Percentiles rank a stretch among this genome's conserved stretches.
Conservation (phyloP, 2,797 vertebrate genomes). For the Brachyalestes nurse region DNA sequence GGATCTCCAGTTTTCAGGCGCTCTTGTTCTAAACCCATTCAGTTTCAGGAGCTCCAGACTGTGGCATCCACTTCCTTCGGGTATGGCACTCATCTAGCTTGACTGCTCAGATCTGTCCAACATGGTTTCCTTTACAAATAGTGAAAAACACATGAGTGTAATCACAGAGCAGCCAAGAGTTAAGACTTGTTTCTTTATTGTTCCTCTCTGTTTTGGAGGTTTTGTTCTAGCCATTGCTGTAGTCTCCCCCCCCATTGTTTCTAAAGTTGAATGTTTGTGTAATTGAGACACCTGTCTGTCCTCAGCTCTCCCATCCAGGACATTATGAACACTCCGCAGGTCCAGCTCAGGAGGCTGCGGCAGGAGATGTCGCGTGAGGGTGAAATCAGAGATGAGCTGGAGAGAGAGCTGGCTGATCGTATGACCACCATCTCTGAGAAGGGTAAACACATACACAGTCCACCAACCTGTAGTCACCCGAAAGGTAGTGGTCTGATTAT, state of each 20-base stretch:
- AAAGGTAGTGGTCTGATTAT: no score
- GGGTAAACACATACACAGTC: constrained; percentile 70
- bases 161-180: no score
- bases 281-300: background rate
- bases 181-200: no score
- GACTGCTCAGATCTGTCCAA: no score
- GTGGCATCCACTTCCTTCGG: constrained; percentile 84
- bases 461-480: no score
- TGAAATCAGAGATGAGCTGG: constrained; percentile 85
- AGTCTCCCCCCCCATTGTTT: background rate
- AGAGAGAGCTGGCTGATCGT: constrained; percentile 82
- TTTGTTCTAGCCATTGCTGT: background rate
- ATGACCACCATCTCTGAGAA: constrained; percentile 79
- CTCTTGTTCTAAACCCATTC: constrained; percentile 68
- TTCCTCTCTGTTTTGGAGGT: background rate
- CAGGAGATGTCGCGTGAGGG: constrained; percentile 83
- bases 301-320: constrained; percentile 86
- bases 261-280: background rate
- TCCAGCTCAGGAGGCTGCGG: constrained; percentile 86
- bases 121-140: no score
- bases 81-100: constrained; percentile 55
- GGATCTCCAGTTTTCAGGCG: constrained; percentile 75
- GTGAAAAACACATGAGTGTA: no score
- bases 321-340: constrained; percentile 91
- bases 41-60: constrained; percentile 85